Conservation (phyloP, 2,113 vertebrate species). For the Rhineura floridana region DNA sequence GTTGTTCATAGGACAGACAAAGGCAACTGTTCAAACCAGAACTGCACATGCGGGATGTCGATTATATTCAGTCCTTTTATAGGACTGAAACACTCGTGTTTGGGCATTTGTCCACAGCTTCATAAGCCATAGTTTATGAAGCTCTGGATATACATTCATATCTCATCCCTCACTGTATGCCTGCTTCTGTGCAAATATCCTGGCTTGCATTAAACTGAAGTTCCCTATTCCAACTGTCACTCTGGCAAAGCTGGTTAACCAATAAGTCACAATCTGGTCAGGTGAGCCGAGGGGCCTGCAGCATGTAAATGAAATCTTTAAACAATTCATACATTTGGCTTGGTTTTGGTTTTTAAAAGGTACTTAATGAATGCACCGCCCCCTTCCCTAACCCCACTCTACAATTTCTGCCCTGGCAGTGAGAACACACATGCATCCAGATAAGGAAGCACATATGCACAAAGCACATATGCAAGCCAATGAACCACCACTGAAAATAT, state of each 20-base stretch:
- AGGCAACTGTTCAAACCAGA: background rate
- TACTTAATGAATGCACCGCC: too few species aligned
- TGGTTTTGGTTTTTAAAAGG: too few species aligned
- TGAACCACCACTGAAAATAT: too few species aligned
- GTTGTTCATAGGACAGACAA: background rate
- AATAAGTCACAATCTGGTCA: background rate
- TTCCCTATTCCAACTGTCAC: background rate
- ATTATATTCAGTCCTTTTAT: background rate
- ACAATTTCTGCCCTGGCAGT: too few species aligned
- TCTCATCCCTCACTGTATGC: background rate
- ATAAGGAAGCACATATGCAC: too few species aligned
- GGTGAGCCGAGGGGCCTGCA: background rate
- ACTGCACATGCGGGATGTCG: background rate
- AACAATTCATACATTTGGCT: too few species aligned
- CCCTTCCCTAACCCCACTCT: too few species aligned
- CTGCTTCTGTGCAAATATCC: background rate
- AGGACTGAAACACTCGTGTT: background rate
- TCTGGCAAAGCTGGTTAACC: background rate
- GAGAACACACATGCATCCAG: too few species aligned
- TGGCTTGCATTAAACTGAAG: background rate
- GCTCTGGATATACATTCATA: background rate
- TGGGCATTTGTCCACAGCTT: background rate
- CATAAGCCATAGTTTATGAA: background rate
- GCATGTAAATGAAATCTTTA: background rate
- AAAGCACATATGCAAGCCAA: too few species aligned